Percentiles rank a stretch among this genome's conserved stretches.
Conservation (phyloP, 1,140 invertebrate species). For the Sesamia nonagrioides region DNA sequence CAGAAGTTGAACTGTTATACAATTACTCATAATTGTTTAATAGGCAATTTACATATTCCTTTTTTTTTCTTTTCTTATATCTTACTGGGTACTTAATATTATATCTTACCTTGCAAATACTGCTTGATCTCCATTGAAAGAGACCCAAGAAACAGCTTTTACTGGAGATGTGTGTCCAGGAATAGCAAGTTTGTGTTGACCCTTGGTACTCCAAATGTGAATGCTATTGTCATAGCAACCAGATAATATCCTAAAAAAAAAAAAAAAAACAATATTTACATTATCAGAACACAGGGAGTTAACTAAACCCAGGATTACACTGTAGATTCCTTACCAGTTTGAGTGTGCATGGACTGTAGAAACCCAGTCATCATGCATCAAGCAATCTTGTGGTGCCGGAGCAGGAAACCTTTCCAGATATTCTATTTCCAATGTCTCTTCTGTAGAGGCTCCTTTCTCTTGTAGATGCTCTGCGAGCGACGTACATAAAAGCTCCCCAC, state of each 20-base stretch:
- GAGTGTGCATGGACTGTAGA: slow-evolving; percentile 92
- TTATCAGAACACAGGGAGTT: not conserved
- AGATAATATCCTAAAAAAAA: slow-evolving; percentile 92
- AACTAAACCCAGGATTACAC: not conserved
- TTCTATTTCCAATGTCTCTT: slow-evolving; percentile 95
- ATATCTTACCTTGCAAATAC: slow-evolving; percentile 91
- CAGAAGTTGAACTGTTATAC: not conserved
- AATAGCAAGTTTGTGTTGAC: slow-evolving; percentile 94
- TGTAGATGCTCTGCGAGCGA: slow-evolving; percentile 91
- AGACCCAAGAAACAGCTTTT: slow-evolving; percentile 96
- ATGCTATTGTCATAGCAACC: slow-evolving; percentile 98
- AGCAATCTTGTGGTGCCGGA: slow-evolving; percentile 95
- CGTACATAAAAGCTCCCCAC: slow-evolving; percentile 92
- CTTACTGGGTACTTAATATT: not conserved
- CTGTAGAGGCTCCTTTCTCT: slow-evolving; percentile 91
- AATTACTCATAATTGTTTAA: too few relatives aligned
- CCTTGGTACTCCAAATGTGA: slow-evolving; percentile 95
- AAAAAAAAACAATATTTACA: slow-evolving; percentile 40
- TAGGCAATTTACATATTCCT: too few relatives aligned
- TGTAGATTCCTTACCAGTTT: slow-evolving; percentile 89
- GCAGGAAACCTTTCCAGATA: slow-evolving; percentile 96
- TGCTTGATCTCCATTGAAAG: slow-evolving; percentile 89
- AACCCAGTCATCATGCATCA: slow-evolving; percentile 99
- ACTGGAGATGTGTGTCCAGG: slow-evolving; percentile 95
- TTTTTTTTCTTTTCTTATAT: too few relatives aligned